Conservation (phyloP, 2,113 vertebrate species). For the Uropsilus gracilis region DNA sequence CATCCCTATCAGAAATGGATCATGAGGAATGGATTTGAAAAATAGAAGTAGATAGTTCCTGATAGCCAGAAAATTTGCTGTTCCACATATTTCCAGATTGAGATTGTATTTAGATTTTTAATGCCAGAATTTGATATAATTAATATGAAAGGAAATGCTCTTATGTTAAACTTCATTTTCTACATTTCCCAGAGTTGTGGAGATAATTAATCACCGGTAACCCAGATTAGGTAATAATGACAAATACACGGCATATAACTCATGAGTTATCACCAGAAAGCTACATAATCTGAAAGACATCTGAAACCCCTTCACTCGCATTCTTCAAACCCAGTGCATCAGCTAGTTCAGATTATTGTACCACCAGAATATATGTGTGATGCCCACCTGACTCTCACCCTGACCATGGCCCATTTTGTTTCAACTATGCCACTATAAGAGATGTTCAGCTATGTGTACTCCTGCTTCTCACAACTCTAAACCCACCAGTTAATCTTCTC, state of each 20-base stretch:
- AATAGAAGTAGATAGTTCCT: neutral
- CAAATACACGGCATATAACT: neutral
- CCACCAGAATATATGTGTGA: neutral
- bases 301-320: neutral
- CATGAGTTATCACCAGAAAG: neutral
- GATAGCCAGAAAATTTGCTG: neutral
- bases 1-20: too few relatives aligned
- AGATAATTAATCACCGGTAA: neutral
- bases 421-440: neutral
- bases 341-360: neutral
- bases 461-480: neutral
- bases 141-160: neutral
- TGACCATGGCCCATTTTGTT: neutral
- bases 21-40: too few relatives aligned
- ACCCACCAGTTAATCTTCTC: neutral
- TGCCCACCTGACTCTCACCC: neutral
- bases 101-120: neutral
- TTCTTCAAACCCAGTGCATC: neutral
- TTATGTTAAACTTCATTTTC: neutral
- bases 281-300: neutral
- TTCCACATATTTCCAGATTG: neutral
- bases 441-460: neutral
- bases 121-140: neutral
- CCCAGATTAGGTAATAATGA: neutral
- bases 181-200: conserved; percentile 13